Conservation (phyloP, 2,797 vertebrate species). For the Serranus cabrilla region DNA sequence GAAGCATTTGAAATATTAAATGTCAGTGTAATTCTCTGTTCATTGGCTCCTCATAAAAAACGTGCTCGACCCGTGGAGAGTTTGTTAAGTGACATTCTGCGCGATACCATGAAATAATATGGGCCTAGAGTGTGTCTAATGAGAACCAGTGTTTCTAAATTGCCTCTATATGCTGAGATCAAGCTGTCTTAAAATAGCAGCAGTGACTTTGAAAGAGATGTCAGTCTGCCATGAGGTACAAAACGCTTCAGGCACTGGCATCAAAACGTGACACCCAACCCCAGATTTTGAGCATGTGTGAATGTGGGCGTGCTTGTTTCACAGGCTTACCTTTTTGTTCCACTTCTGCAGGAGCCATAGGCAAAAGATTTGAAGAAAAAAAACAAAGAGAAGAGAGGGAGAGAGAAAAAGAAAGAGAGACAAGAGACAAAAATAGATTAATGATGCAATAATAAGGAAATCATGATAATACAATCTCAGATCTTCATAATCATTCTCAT, state of each 20-base stretch:
- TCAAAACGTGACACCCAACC: conserved; percentile 59
- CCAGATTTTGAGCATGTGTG: conserved; percentile 38
- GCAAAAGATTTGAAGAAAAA: conserved; percentile 40
- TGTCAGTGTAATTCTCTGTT: conserved; percentile 71
- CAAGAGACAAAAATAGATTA: conserved; percentile 86
- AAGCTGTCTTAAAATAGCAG: conserved; percentile 73
- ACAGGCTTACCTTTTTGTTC: conserved; percentile 99
- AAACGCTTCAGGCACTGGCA: conserved; percentile 54
- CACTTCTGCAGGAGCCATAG: conserved; percentile 93
- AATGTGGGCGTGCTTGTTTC: conserved; percentile 54
- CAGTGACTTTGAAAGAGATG: conserved; percentile 69
- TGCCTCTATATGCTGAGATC: conserved; percentile 70
- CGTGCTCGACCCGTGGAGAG: conserved; percentile 59
- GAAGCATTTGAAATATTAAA: conserved; percentile 74
- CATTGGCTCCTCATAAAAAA: conserved; percentile 72
- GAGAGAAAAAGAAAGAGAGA: conserved; percentile 50
- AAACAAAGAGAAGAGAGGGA: conserved; percentile 17
- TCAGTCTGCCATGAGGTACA: conserved; percentile 64
- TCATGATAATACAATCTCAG: conserved; percentile 83
- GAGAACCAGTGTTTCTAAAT: conserved; percentile 75
- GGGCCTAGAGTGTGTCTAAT: conserved; percentile 69
- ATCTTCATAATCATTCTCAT: conserved; percentile 83
- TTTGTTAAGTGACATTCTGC: conserved; percentile 74
- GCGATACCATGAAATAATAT: conserved; percentile 55
- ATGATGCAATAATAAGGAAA: conserved; percentile 86